Evolutionary conservation across 2,113 vertebrate genomes (phyloP).

Genomic region (Columba livia): DNA sequence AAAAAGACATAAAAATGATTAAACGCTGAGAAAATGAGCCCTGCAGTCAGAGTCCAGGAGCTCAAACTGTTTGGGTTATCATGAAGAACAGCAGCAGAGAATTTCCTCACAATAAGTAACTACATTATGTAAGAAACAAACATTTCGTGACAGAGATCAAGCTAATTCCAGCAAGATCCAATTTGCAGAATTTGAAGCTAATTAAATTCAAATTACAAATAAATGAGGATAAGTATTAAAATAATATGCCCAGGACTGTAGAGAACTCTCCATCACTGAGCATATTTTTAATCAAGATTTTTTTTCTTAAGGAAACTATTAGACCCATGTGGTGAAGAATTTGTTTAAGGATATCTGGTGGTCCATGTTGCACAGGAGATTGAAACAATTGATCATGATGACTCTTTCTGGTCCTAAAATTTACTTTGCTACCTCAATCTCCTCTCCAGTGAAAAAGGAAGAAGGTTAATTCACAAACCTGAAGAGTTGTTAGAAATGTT

Average conservation of each 20-base stretch:
- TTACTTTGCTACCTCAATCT: not conserved
- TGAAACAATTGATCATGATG: not conserved
- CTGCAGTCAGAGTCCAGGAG: not conserved
- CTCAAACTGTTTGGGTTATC: not conserved
- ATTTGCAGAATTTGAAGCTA: slow-evolving; percentile 55
- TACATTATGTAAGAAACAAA: slow-evolving; percentile 42
- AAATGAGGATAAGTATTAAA: slow-evolving; percentile 15
- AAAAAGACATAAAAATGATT: not conserved
- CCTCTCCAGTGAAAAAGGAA: not conserved
- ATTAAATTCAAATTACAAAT: slow-evolving; percentile 47
- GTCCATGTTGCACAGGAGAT: not conserved
- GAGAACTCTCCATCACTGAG: not conserved
- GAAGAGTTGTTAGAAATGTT: not conserved
- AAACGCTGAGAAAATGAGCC: not conserved
- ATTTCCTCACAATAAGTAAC: slow-evolving; percentile 31
- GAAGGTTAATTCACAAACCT: not conserved
- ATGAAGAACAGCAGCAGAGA: not conserved
- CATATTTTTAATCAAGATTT: not conserved
- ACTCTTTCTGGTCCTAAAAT: not conserved
- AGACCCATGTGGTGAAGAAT: not conserved
- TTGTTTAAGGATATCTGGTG: not conserved
- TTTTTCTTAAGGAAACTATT: not conserved
- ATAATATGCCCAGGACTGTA: not conserved
- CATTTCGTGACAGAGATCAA: slow-evolving; percentile 59
- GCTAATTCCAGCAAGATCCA: slow-evolving; percentile 27